phyloP scores from a whole-genome alignment of 2,797 vertebrate species.

The Protosalanx chinensis region DNA sequence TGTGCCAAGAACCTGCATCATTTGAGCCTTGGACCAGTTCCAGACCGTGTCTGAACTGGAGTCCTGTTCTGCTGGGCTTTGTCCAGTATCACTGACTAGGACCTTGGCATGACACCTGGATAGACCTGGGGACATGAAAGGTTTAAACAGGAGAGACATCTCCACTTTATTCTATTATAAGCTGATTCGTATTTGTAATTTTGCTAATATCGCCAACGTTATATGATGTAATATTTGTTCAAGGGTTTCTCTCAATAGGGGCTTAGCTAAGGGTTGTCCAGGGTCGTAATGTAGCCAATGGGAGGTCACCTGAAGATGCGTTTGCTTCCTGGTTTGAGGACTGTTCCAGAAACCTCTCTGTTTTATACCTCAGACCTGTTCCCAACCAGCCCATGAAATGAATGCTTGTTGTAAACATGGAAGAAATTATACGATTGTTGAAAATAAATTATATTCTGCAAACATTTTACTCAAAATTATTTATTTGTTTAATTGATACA shows the following conservation, averaged over 20 bases:
- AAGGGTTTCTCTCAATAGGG: not conserved
- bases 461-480: too few relatives aligned
- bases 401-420: constrained; percentile 13
- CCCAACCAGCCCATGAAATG: constrained; percentile 13
- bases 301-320: constrained; percentile 7
- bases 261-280: not conserved
- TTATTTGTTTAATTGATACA: too few relatives aligned
- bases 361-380: constrained; percentile 29
- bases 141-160: not conserved
- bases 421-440: constrained; percentile 16
- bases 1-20: constrained; percentile 31
- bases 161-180: not conserved
- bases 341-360: not conserved
- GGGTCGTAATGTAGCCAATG: not conserved
- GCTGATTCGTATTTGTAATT: not conserved
- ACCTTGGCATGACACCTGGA: not conserved
- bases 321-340: not conserved
- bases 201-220: not conserved
- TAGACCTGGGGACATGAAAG: not conserved
- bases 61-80: not conserved
- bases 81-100: not conserved
- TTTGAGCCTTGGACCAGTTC: not conserved
- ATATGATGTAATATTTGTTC: not conserved
- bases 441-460: constrained; percentile 43
- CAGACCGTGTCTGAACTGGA: not conserved